A percentile compares a stretch with the other conserved stretches of the same genome.
Evolutionary conservation across 2,113 vertebrate genomes (phyloP).

Genomic region (Dascyllus trimaculatus): DNA sequence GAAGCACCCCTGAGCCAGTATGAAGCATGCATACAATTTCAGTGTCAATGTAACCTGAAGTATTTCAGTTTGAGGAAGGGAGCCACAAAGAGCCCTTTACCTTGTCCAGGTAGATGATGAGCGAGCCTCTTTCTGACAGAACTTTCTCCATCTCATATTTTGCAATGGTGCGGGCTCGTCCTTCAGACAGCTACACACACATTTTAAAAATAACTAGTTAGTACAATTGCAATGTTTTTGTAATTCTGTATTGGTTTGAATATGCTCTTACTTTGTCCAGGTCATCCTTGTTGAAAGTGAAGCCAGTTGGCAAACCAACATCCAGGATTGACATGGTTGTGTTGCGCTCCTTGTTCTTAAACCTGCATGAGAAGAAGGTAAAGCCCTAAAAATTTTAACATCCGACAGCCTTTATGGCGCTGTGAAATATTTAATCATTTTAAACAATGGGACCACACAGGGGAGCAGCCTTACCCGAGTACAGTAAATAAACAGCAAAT

Average conservation of each 20-base stretch:
- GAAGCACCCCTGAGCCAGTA: too few relatives aligned
- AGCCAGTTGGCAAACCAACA: slow-evolving; percentile 80
- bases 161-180: slow-evolving; percentile 81
- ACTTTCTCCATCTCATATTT: slow-evolving; percentile 82
- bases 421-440: too few relatives aligned
- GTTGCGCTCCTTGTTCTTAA: slow-evolving; percentile 19
- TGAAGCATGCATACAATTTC: neutral
- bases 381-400: too few relatives aligned
- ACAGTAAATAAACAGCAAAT: too few relatives aligned
- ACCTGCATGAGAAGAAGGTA: slow-evolving; percentile 40
- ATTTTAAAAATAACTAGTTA: neutral
- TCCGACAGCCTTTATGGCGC: too few relatives aligned
- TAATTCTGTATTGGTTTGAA: neutral
- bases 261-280: slow-evolving; percentile 66
- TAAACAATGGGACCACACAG: too few relatives aligned
- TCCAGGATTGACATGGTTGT: slow-evolving; percentile 82
- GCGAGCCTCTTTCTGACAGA: slow-evolving; percentile 78
- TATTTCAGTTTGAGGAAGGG: neutral
- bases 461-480: too few relatives aligned
- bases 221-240: neutral
- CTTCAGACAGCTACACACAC: slow-evolving; percentile 72
- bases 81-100: slow-evolving; percentile 59
- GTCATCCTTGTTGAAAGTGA: slow-evolving; percentile 72
- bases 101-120: slow-evolving; percentile 89
- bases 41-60: too few relatives aligned